A percentile compares a stretch with the other conserved stretches of the same genome.
phyloP scores from a whole-genome alignment of 2,888 invertebrate genomes.

The Pteria penguin region DNA sequence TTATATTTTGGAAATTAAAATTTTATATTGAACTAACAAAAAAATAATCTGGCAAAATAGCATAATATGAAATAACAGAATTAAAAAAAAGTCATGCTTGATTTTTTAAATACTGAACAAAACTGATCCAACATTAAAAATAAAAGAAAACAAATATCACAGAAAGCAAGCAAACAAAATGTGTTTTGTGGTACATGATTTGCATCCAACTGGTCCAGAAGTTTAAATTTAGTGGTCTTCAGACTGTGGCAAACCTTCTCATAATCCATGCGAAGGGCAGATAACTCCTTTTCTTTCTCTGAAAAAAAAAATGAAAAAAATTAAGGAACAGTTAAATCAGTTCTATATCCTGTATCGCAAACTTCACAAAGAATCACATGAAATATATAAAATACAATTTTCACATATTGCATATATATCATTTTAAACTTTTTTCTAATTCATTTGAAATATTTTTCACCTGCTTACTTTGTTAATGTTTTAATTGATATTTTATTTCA shows the following conservation, averaged over 20 bases:
- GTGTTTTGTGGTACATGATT: slow-evolving; percentile 73
- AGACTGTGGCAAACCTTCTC: slow-evolving; percentile 67
- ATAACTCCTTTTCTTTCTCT: slow-evolving; percentile 24
- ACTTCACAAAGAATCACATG: too few relatives aligned
- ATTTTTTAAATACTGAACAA: neutral
- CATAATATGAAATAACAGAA: neutral
- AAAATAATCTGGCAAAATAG: neutral
- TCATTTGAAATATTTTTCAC: too few relatives aligned
- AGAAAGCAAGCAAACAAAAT: neutral
- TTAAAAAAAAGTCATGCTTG: neutral
- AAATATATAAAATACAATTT: too few relatives aligned
- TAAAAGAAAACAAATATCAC: neutral
- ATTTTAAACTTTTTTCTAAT: too few relatives aligned
- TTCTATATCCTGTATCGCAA: too few relatives aligned
- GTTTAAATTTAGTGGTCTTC: slow-evolving; percentile 64
- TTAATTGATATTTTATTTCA: too few relatives aligned
- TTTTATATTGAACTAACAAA: too few relatives aligned
- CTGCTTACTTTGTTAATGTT: too few relatives aligned
- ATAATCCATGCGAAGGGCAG: slow-evolving; percentile 39
- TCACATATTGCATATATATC: too few relatives aligned
- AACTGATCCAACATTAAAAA: neutral
- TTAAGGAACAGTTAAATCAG: too few relatives aligned
- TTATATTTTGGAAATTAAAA: too few relatives aligned
- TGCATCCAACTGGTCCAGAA: slow-evolving; percentile 74
- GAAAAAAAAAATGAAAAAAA: too few relatives aligned